Evolutionary conservation across 2,113 vertebrate species (phyloP).

Genomic region (Herpetotheres cachinnans): DNA sequence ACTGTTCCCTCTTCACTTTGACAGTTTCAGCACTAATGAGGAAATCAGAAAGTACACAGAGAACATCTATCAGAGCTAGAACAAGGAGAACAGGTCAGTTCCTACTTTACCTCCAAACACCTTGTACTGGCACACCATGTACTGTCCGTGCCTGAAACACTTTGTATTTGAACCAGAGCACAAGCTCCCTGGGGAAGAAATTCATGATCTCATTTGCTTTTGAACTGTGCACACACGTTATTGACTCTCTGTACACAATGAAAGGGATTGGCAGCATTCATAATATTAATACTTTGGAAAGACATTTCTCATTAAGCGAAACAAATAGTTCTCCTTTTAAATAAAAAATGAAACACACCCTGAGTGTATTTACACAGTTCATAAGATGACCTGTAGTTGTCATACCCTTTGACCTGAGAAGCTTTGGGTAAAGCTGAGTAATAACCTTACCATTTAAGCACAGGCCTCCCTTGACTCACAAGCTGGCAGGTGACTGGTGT

Average conservation of each 20-base stretch:
- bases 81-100: neutral
- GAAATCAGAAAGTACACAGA: neutral
- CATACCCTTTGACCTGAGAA: neutral
- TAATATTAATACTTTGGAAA: neutral
- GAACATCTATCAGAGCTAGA: neutral
- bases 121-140: neutral
- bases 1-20: neutral
- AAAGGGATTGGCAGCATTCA: neutral
- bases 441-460: neutral
- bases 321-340: neutral
- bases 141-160: neutral
- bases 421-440: neutral
- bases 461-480: fast-evolving
- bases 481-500: neutral
- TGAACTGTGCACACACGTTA: neutral
- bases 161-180: neutral
- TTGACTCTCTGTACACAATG: neutral
- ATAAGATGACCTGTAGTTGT: neutral
- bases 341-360: neutral
- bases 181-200: neutral
- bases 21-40: neutral
- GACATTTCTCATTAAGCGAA: neutral
- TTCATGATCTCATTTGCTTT: neutral
- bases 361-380: neutral
- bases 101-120: neutral